These are phyloP conservation scores for Eudasyphora cyanicolor DNA, from an alignment of 2,888 invertebrate species.

Conservation along the genomic window DNA sequence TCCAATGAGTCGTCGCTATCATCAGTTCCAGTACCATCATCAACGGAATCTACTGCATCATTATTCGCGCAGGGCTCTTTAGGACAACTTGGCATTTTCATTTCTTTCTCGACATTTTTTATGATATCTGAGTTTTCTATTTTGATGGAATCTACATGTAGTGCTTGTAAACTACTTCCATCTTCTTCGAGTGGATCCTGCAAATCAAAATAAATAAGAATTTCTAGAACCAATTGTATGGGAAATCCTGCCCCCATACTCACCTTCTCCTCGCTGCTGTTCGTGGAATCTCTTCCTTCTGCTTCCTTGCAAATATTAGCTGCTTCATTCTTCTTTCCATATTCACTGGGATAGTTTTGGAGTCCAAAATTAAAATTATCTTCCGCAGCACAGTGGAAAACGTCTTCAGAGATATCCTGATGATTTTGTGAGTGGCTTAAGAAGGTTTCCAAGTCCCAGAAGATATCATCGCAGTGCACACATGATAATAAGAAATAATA, in stretches of 20 bases:
- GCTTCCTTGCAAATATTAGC: too few species aligned
- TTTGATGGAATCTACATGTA: not conserved
- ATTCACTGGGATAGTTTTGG: not conserved
- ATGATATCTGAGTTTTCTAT: not conserved
- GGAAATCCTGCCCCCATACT: too few species aligned
- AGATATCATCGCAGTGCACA: constrained; percentile 45
- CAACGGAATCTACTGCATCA: not conserved
- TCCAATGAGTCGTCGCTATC: not conserved
- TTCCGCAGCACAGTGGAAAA: not conserved
- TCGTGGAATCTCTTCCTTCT: too few species aligned
- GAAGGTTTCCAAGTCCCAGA: constrained; percentile 38
- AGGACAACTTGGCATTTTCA: not conserved
- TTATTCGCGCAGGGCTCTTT: not conserved
- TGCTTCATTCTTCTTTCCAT: not conserved
- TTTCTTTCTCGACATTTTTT: not conserved
- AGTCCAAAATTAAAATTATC: too few species aligned
- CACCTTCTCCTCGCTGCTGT: not conserved
- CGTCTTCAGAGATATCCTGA: not conserved
- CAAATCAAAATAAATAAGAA: not conserved
- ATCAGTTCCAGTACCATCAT: not conserved
- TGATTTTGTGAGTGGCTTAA: constrained; percentile 37
- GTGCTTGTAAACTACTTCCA: constrained; percentile 3
- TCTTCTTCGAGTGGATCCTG: constrained; percentile 58
- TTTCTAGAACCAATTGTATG: too few species aligned
- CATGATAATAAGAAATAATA: constrained; percentile 48